Percentiles rank a stretch among this genome's conserved stretches.
Conservation (phyloP, 2,888 invertebrate species). For the Drosophila eohydei region DNA sequence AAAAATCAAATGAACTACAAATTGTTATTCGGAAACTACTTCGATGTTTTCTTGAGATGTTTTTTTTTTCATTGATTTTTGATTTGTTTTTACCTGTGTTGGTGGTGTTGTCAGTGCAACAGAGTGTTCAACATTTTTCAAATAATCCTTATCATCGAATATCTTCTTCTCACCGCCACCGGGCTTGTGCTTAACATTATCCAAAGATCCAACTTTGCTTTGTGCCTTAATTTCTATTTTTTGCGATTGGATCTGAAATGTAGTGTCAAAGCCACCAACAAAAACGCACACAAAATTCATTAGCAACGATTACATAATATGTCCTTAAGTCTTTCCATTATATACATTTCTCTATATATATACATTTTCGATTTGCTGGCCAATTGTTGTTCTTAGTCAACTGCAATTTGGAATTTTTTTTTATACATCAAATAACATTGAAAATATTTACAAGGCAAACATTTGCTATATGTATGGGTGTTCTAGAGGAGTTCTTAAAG, state of each 20-base stretch:
- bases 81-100: slow-evolving; percentile 86
- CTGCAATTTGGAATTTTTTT: slow-evolving; percentile 65
- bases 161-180: slow-evolving; percentile 97
- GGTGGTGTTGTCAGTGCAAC: slow-evolving; percentile 86
- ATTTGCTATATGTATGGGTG: slow-evolving; percentile 19
- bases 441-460: slow-evolving; percentile 19
- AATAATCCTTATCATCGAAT: slow-evolving; percentile 95
- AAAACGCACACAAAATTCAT: slow-evolving; percentile 69
- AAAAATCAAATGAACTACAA: slow-evolving; percentile 1
- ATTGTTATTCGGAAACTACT: slow-evolving; percentile 19
- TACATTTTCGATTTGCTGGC: slow-evolving; percentile 21
- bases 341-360: slow-evolving; percentile 4
- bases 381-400: slow-evolving; percentile 40
- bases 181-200: slow-evolving; percentile 94
- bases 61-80: slow-evolving; percentile 1
- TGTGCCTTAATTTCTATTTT: slow-evolving; percentile 96
- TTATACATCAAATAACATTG: slow-evolving; percentile 32
- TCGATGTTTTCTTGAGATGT: slow-evolving; percentile 30
- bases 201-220: slow-evolving; percentile 96
- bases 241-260: slow-evolving; percentile 92
- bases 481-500: not conserved
- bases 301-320: slow-evolving; percentile 46
- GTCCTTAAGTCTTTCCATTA: slow-evolving; percentile 2
- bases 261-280: slow-evolving; percentile 78
- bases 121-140: slow-evolving; percentile 90